Base-by-base conservation (phyloP, 35 echinoderm and acorn worm genomes). In the Ptychodera flava region DNA sequence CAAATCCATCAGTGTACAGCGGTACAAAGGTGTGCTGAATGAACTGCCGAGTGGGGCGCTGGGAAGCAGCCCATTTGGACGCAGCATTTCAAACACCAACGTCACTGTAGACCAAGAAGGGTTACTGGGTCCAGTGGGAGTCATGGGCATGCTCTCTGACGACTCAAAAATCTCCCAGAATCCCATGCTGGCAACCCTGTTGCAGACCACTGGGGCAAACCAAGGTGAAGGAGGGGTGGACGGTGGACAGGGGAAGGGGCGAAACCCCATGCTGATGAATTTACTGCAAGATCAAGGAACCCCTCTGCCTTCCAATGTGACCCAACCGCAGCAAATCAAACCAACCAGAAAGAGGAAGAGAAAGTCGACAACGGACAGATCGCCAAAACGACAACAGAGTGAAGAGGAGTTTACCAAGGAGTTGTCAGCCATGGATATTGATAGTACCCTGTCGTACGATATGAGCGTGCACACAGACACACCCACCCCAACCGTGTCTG, bases 181-280 rank as follows among this genome's bases (percentile, higher is more conserved):
- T 84, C 96, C 92, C n/a, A 99, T 99, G 96, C 80, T 99, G 35
- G 88, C 91, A 28, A 94, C 92, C 79, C 84, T 99, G 33, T 79
- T 99, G 35, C 91, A 93, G 86, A 93, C 78, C 82, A 33, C 83
- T 78, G 31, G 36, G 81, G 28, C 80, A 83, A 1, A 84, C 79
- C 33, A 92, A 90, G 82, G 88, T 81, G 34, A 85, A 76, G 28
- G 92, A 90, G 81, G 22, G 45, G 45, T 12, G 22, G 22, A 12
- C 6, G 22, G 45, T 64, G 6, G 6, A 22, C 6, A 22, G 45
- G 45, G 45, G 6, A 64, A 64, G 22, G 45, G 45, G 22, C 6
- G 45, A 64, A 92, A 97, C 52, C 96, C 96, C 28, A 99, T 99
- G 96, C 79, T 99, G 30, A 94, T 94, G 85, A 90, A 92, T 85